Conservation (phyloP, 2,888 invertebrate species). For the Monochamus alternatus region DNA sequence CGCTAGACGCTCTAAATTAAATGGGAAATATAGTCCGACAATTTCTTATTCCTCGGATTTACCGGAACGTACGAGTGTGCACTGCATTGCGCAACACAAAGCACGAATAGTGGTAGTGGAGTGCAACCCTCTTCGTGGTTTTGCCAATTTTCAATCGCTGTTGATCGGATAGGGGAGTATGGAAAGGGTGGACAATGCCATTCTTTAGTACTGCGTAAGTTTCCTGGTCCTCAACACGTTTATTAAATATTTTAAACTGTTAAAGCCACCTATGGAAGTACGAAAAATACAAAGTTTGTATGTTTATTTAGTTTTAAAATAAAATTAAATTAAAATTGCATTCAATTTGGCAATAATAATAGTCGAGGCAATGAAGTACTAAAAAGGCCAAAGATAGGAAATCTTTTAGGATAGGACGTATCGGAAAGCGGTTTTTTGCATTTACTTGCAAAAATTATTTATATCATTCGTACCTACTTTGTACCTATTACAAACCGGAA, state of each 20-base stretch:
- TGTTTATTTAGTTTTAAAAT: too few relatives aligned
- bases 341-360: too few relatives aligned
- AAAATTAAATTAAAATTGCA: too few relatives aligned
- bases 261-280: too few relatives aligned
- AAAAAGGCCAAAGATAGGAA: too few relatives aligned
- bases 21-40: slow-evolving; percentile 49
- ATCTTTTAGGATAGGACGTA: too few relatives aligned
- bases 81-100: slow-evolving; percentile 41
- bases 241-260: background rate
- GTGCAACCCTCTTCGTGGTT: slow-evolving; percentile 7
- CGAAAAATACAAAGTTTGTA: too few relatives aligned
- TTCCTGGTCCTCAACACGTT: background rate
- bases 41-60: slow-evolving; percentile 46
- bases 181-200: background rate
- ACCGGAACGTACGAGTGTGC: slow-evolving; percentile 35
- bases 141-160: slow-evolving; percentile 16
- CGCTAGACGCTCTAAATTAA: slow-evolving; percentile 48
- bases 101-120: slow-evolving; percentile 13
- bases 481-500: too few relatives aligned
- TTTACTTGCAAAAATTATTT: too few relatives aligned
- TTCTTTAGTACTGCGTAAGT: background rate
- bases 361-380: too few relatives aligned
- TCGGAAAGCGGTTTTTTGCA: too few relatives aligned
- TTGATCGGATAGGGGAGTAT: slow-evolving; percentile 3
- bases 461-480: too few relatives aligned